Percentiles rank a stretch among this genome's conserved stretches.
phyloP scores from a whole-genome alignment of 2,888 invertebrate species.

The Opisthograptis luteolata region DNA sequence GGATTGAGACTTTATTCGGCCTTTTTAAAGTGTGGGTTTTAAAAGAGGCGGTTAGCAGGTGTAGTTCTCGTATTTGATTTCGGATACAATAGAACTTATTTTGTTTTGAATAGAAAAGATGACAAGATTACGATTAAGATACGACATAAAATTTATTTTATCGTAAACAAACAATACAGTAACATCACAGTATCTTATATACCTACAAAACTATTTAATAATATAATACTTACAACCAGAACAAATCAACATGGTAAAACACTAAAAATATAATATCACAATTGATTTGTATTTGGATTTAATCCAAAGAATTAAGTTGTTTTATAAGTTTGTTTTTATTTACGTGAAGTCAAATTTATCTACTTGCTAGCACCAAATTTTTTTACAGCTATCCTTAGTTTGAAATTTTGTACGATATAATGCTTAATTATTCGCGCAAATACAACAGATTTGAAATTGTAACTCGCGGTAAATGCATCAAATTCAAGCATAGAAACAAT shows the following conservation, averaged over 20 bases:
- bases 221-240: constrained; percentile 21
- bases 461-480: no score
- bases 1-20: no score
- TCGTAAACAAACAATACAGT: constrained; percentile 30
- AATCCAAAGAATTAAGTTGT: constrained; percentile 15
- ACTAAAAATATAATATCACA: constrained; percentile 24
- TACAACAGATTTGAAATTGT: not conserved
- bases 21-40: no score
- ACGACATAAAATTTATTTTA: constrained; percentile 33
- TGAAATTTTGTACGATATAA: no score
- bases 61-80: no score
- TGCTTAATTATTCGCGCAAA: no score
- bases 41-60: no score
- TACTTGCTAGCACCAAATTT: constrained; percentile 6
- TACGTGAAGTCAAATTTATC: not conserved
- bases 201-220: constrained; percentile 23
- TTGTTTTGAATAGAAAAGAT: no score
- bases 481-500: no score
- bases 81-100: no score
- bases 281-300: constrained; percentile 29
- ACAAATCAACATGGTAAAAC: constrained; percentile 19
- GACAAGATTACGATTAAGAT: no score
- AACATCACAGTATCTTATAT: constrained; percentile 44
- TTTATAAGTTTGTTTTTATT: constrained; percentile 1
- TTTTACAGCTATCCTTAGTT: no score